A percentile compares a stretch with the other conserved stretches of the same genome.
Conservation (phyloP, 2,888 invertebrate species). For the Crematogaster levior region DNA sequence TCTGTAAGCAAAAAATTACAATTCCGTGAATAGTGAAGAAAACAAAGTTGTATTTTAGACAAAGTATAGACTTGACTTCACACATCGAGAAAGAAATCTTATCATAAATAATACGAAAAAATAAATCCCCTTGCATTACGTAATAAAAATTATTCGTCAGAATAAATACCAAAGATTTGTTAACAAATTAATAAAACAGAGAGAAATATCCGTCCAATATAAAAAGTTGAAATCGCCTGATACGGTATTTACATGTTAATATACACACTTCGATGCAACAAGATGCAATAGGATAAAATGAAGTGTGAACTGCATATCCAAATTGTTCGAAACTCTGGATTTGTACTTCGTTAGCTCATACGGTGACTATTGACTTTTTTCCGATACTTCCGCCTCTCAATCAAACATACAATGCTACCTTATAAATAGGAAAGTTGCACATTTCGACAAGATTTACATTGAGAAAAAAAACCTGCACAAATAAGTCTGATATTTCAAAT, state of each 20-base stretch:
- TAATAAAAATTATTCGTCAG: conserved; percentile 13
- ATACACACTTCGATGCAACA: neutral
- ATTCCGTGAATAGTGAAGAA: neutral
- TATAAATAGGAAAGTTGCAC: neutral
- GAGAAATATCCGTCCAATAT: neutral
- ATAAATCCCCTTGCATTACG: neutral
- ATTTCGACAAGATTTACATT: neutral
- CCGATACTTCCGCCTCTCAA: conserved; percentile 3
- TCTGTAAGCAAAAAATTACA: neutral
- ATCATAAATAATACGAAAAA: neutral
- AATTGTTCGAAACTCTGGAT: conserved; percentile 9
- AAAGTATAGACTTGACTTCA: neutral
- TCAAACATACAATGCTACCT: neutral
- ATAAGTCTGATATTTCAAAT: neutral
- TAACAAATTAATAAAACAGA: neutral
- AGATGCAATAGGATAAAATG: neutral
- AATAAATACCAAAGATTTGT: neutral
- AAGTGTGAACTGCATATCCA: neutral
- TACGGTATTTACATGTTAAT: neutral
- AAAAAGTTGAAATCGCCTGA: neutral
- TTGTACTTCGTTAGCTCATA: conserved; percentile 15
- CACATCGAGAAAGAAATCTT: neutral
- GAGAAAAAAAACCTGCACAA: neutral
- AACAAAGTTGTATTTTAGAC: neutral
- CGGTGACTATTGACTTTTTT: neutral